These are phyloP conservation scores for Gastracanthus pulcherrimus DNA, from an alignment of 2,888 invertebrate genomes.

Conservation along the genomic window DNA sequence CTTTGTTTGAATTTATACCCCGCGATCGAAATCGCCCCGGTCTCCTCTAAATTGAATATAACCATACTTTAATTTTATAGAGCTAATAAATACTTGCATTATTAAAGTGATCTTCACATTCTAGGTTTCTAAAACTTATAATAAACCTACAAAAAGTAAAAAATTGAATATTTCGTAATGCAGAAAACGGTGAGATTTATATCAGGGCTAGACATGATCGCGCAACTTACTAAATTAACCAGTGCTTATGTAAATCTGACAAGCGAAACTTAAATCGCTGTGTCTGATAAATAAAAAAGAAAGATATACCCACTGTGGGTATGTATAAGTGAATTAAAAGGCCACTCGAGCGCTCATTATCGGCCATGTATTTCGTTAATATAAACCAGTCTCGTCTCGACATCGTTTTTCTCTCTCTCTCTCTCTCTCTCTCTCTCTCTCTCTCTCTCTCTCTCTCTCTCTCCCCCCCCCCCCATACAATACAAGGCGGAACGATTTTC, in stretches of 20 bases:
- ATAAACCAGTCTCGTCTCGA: slow-evolving; percentile 7
- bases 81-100: too few relatives aligned
- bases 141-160: slow-evolving; percentile 1
- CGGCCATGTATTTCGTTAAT: slow-evolving; percentile 12
- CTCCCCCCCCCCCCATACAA: too few relatives aligned
- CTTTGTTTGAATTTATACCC: too few relatives aligned
- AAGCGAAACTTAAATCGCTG: slow-evolving; percentile 18
- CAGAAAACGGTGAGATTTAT: slow-evolving; percentile 1
- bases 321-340: slow-evolving; percentile 27
- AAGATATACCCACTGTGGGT: not conserved
- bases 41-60: too few relatives aligned
- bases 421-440: not conserved
- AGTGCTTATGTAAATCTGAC: slow-evolving; percentile 9
- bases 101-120: not conserved
- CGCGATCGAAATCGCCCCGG: not conserved
- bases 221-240: slow-evolving; percentile 1
- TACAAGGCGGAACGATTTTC: slow-evolving; percentile 9
- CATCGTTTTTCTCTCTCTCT: not conserved
- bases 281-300: slow-evolving; percentile 5
- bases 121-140: slow-evolving; percentile 2
- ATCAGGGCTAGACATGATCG: not conserved
- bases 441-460: not conserved
- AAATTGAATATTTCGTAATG: not conserved
- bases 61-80: too few relatives aligned
- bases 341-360: slow-evolving; percentile 1